Evolutionary conservation across 2,888 invertebrate genomes (phyloP), one percentile per base, ranked within the genome.

Genomic region (Nasonia oneida): DNA sequence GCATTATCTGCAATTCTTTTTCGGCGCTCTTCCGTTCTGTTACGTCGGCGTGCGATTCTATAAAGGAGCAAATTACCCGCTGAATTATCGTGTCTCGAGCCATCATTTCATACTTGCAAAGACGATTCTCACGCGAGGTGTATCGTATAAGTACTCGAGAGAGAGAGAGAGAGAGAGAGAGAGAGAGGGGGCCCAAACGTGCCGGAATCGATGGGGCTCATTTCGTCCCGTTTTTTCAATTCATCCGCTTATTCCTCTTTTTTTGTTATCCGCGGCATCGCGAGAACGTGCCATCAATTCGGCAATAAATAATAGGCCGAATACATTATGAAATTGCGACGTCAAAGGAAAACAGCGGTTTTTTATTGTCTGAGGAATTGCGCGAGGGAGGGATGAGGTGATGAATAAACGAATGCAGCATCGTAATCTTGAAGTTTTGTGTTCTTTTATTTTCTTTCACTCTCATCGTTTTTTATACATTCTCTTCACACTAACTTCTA

Each of bases 31-130:
- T 15, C 39, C 18, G 33, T 71, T 15, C 71, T 42, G 71, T 71
- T 71, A 42, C n/a, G 18, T 71, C 71, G 37, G 71, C 71, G n/a
- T n/a, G 37, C 71, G 42, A 71, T 71, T 71, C 71, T 71, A 53
- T 37, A 80, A 80, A 71, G 33, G 37, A 71, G 53, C 39, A 71
- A 71, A 80, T 80, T 80, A 57, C 64, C 42, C 61, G 14, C 61
- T 33, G 29, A 37, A 37, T 37, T 37, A 29, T 78, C 47, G 61
- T 15, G 23, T 39, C 39, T 78, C 42, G 15, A 64, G 39, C 78
- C 61, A 67, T 78, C 47, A 78, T 87, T 90, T 90, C 90, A 89
- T 90, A 90, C 89, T 90, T 85, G 88, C 87, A 89, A 89, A 89
- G 89, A 89, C 87, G 89, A 89, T 88, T 78, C 78, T 89, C 88